Evolutionary conservation across 2,888 invertebrate species (phyloP).

Genomic region (Catocala fraxini): DNA sequence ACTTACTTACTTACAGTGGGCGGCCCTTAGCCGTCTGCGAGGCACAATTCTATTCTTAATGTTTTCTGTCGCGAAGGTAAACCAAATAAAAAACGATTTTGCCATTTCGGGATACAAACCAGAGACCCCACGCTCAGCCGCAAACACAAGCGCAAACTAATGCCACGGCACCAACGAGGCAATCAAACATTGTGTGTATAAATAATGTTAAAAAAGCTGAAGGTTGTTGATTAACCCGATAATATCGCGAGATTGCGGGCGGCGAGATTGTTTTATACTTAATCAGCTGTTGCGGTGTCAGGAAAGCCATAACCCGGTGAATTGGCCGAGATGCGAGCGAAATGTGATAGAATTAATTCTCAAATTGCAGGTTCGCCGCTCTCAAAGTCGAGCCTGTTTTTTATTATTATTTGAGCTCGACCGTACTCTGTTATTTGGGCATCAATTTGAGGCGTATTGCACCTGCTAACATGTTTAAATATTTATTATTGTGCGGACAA

Average conservation of each 20-base stretch:
- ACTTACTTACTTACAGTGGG: too few species aligned
- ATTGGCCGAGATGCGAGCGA: slow-evolving; percentile 67
- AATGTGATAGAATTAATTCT: slow-evolving; percentile 82
- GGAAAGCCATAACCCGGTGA: slow-evolving; percentile 68
- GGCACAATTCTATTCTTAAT: too few species aligned
- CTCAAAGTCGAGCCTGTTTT: slow-evolving; percentile 64
- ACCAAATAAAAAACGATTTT: too few species aligned
- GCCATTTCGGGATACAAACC: too few species aligned
- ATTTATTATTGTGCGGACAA: slow-evolving; percentile 76
- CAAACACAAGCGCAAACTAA: too few species aligned
- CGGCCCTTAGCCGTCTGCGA: too few species aligned
- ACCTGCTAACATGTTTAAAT: slow-evolving; percentile 83
- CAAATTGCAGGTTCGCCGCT: slow-evolving; percentile 76
- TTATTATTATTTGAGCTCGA: slow-evolving; percentile 70
- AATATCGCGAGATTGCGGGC: slow-evolving; percentile 68
- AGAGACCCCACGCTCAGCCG: too few species aligned
- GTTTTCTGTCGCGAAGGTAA: too few species aligned
- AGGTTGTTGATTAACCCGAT: slow-evolving; percentile 68
- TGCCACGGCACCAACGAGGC: slow-evolving; percentile 18
- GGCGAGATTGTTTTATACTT: slow-evolving; percentile 68
- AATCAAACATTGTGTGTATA: slow-evolving; percentile 50
- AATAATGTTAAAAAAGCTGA: slow-evolving; percentile 56
- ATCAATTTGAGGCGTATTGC: slow-evolving; percentile 78
- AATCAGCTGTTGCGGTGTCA: slow-evolving; percentile 77
- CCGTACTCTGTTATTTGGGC: slow-evolving; percentile 78